These are phyloP conservation scores for Adelges cooleyi DNA, from an alignment of 1,140 invertebrate species.

Conservation along the genomic window DNA sequence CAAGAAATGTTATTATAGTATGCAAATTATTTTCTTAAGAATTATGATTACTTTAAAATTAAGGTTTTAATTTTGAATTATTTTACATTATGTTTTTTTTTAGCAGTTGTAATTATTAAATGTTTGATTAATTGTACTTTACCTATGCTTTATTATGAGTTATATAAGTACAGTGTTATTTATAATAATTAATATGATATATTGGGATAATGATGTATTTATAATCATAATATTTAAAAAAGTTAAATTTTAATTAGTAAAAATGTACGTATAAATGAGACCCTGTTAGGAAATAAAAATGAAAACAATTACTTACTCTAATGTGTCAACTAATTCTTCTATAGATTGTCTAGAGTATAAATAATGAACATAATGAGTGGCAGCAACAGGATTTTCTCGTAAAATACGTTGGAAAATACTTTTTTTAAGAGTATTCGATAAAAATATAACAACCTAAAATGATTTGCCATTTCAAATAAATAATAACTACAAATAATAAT, in stretches of 20 bases:
- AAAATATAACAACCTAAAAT: conserved; percentile 43
- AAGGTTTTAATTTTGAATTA: too few relatives aligned
- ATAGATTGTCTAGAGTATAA: conserved; percentile 41
- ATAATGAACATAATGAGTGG: conserved; percentile 43
- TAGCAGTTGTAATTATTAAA: too few relatives aligned
- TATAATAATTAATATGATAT: conserved; percentile 6
- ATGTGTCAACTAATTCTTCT: conserved; percentile 42
- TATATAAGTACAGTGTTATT: too few relatives aligned
- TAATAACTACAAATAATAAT: conserved; percentile 21
- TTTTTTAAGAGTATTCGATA: conserved; percentile 43
- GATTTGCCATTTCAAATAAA: conserved; percentile 22
- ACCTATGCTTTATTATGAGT: too few relatives aligned
- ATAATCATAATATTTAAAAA: not conserved
- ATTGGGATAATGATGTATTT: not conserved
- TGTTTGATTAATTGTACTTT: too few relatives aligned
- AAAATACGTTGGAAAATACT: conserved; percentile 41
- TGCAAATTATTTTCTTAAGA: too few relatives aligned
- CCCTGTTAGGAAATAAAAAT: conserved; percentile 3
- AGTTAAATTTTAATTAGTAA: not conserved
- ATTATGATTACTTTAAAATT: too few relatives aligned
- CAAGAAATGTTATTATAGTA: too few relatives aligned
- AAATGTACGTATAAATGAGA: conserved; percentile 23
- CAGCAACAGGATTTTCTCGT: conserved; percentile 40
- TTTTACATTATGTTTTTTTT: too few relatives aligned
- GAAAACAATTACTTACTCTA: conserved; percentile 45